Conservation (phyloP, 2,797 vertebrate species). For the Menidia menidia region DNA sequence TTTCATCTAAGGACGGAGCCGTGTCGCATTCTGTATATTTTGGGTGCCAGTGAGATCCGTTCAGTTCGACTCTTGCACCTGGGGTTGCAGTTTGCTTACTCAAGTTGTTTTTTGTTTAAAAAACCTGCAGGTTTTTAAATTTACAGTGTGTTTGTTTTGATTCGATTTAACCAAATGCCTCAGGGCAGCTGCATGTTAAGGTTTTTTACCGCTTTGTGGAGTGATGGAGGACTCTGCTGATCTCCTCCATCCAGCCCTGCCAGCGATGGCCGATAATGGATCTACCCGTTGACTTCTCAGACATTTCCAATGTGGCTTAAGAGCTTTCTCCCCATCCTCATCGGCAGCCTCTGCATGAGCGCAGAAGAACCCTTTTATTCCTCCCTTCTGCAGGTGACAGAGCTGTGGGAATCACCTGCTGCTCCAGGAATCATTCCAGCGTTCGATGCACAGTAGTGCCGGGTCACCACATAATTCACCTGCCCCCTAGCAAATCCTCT, state of each 20-base stretch:
- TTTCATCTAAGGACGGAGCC: constrained; percentile 12
- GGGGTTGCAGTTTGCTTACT: constrained; percentile 23
- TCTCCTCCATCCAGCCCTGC: background rate
- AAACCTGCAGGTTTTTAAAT: too few species aligned
- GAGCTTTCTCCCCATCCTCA: background rate
- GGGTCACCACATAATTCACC: background rate
- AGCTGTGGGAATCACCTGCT: background rate
- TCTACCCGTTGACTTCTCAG: background rate
- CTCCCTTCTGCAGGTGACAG: background rate
- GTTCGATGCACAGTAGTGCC: background rate
- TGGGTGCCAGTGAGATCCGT: too few species aligned
- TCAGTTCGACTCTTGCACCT: constrained; percentile 34
- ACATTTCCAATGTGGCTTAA: constrained; percentile 1
- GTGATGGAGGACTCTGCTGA: background rate
- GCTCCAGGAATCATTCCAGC: background rate
- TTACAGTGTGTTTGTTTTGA: background rate
- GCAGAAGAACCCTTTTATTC: background rate
- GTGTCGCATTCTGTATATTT: constrained; percentile 11
- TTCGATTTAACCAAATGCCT: background rate
- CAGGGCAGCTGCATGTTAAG: background rate
- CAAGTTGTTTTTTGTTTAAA: too few species aligned
- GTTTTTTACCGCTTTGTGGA: background rate
- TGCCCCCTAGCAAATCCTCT: background rate
- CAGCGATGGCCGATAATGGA: background rate
- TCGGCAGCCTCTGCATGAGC: background rate